Conservation (phyloP, 2,797 vertebrate species). For the Borostomias antarcticus region DNA sequence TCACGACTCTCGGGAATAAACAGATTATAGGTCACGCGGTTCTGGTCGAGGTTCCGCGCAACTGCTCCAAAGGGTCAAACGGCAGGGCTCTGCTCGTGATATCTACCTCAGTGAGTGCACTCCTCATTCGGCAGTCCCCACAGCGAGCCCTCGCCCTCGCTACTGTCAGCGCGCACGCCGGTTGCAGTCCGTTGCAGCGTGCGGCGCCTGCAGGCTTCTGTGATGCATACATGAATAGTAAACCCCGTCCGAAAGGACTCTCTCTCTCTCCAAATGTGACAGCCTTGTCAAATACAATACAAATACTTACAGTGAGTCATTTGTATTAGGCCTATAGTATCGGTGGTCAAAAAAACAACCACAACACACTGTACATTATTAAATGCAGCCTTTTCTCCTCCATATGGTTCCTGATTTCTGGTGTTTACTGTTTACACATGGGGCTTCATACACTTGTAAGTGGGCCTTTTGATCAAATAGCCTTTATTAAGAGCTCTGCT, state of each 20-base stretch:
- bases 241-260: slow-evolving; percentile 52
- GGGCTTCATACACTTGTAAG: slow-evolving; percentile 50
- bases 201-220: slow-evolving; percentile 61
- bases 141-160: slow-evolving; percentile 32
- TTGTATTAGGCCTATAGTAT: too few relatives aligned
- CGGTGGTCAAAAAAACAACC: too few relatives aligned
- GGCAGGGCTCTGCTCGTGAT: background rate
- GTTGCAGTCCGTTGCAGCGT: slow-evolving; percentile 66
- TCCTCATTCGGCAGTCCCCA: background rate
- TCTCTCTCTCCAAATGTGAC: slow-evolving; percentile 64
- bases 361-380: too few relatives aligned
- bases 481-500: slow-evolving; percentile 65
- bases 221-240: slow-evolving; percentile 74
- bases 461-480: slow-evolving; percentile 67
- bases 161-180: slow-evolving; percentile 67
- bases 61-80: too few relatives aligned
- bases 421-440: slow-evolving; percentile 27
- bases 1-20: too few relatives aligned
- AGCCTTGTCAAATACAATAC: slow-evolving; percentile 68
- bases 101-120: slow-evolving; percentile 25
- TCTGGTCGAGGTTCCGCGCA: too few relatives aligned
- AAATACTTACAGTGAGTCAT: slow-evolving; percentile 29
- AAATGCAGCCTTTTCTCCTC: slow-evolving; percentile 6
- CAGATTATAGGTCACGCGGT: too few relatives aligned
- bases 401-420: background rate